phyloP scores from a whole-genome alignment of 2,888 invertebrate species.

The Stenchaetothrips biformis region DNA sequence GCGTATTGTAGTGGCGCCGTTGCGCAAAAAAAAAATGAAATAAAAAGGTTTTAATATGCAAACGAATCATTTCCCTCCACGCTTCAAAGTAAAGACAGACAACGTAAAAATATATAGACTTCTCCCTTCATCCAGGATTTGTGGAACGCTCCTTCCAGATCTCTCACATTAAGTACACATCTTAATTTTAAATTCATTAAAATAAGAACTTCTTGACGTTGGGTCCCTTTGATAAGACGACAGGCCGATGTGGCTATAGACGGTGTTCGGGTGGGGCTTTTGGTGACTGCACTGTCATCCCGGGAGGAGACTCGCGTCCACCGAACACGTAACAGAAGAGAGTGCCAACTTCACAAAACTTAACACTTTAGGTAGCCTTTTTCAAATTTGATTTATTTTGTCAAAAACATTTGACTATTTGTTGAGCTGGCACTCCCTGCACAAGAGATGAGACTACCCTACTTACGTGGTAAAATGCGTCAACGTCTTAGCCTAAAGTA shows the following conservation, averaged over 20 bases:
- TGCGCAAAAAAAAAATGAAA: too few species aligned
- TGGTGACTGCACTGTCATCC: too few species aligned
- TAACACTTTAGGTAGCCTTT: not conserved
- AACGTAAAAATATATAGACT: not conserved
- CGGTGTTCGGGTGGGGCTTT: too few species aligned
- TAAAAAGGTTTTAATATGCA: too few species aligned
- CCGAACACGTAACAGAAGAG: too few species aligned
- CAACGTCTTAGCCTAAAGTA: not conserved
- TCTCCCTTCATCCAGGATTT: not conserved
- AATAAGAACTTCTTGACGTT: not conserved
- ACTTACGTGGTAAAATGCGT: constrained; percentile 16
- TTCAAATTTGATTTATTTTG: not conserved
- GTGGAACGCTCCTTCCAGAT: not conserved
- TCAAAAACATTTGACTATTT: not conserved
- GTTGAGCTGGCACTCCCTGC: not conserved
- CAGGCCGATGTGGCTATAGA: too few species aligned
- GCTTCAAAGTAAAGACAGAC: too few species aligned
- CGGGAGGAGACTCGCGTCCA: too few species aligned
- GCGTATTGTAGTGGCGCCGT: too few species aligned
- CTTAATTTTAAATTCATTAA: not conserved
- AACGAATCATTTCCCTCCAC: too few species aligned
- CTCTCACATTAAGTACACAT: constrained; percentile 1
- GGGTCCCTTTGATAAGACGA: too few species aligned
- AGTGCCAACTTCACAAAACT: not conserved
- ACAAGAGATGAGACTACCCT: not conserved